A percentile compares a stretch with the other conserved stretches of the same genome.
phyloP scores from a whole-genome alignment of 2,888 invertebrate species.

The Eristalinus sepulchralis region DNA sequence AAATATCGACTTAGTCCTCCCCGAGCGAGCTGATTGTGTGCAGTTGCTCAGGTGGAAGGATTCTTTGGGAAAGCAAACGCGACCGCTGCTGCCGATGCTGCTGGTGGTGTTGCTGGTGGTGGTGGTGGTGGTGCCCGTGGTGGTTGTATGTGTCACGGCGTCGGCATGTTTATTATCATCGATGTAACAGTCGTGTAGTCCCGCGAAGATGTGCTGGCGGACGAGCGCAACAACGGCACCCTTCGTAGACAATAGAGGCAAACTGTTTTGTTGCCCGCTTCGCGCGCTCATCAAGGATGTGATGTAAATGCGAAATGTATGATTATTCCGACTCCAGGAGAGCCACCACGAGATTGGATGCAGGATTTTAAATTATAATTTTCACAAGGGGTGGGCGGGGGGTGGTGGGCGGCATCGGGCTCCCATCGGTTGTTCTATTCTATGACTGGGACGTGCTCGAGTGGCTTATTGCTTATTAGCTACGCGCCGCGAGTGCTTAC shows the following conservation, averaged over 20 bases:
- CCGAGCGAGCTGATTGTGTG: conserved; percentile 33
- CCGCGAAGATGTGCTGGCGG: neutral
- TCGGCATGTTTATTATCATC: conserved; percentile 64
- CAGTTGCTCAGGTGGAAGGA: conserved; percentile 69
- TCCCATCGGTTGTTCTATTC: conserved; percentile 52
- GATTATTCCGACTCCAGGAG: conserved; percentile 36
- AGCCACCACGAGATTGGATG: neutral
- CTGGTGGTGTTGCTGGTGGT: neutral
- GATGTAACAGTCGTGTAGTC: conserved; percentile 41
- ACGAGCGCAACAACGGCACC: neutral
- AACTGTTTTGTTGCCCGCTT: conserved; percentile 46
- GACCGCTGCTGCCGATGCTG: conserved; percentile 35
- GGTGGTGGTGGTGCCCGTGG: neutral
- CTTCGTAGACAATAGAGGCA: conserved; percentile 47
- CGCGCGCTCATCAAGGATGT: conserved; percentile 56
- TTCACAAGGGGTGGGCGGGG: neutral
- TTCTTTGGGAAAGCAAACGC: conserved; percentile 24
- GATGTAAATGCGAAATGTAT: conserved; percentile 69
- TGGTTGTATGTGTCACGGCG: conserved; percentile 10
- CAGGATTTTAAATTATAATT: conserved; percentile 65
- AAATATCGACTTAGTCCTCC: conserved; percentile 36
- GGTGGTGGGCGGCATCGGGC: neutral
- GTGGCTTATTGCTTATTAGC: conserved; percentile 62
- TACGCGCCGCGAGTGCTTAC: conserved; percentile 8
- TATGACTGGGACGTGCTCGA: conserved; percentile 60